Evolutionary conservation across 1,140 invertebrate species (phyloP).

Genomic region (Ylistrum balloti): DNA sequence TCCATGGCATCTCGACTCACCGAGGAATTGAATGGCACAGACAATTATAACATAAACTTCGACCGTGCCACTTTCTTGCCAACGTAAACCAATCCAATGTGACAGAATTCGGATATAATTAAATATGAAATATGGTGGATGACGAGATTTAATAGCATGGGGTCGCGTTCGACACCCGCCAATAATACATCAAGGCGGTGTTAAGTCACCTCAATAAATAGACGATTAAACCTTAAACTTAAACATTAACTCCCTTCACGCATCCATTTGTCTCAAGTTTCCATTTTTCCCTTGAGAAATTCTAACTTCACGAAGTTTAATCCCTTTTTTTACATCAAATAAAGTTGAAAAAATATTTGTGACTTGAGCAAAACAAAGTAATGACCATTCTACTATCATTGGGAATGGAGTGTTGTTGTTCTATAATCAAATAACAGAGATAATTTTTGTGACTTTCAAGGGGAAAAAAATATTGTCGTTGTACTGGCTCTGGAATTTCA

Average conservation of each 20-base stretch:
- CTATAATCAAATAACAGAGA: neutral
- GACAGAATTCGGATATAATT: constrained; percentile 26
- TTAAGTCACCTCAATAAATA: constrained; percentile 20
- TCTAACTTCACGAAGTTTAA: neutral
- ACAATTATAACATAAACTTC: neutral
- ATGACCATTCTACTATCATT: neutral
- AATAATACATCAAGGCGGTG: neutral
- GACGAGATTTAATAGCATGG: neutral
- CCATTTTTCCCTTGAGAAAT: neutral
- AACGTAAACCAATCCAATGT: constrained; percentile 1
- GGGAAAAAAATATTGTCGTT: too few species aligned
- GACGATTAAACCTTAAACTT: neutral
- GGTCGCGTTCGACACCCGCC: neutral
- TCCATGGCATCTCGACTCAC: neutral
- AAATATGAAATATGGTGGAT: neutral
- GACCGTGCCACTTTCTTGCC: neutral
- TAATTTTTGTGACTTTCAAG: too few species aligned
- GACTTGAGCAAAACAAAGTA: neutral
- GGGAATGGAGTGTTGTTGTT: neutral
- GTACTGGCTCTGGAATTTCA: too few species aligned
- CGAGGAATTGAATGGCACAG: neutral
- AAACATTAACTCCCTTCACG: neutral
- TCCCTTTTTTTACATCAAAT: constrained; percentile 4
- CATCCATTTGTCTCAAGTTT: neutral
- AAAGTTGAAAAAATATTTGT: neutral